These are phyloP conservation scores for Drosophila hydei DNA, from an alignment of 1,140 invertebrate genomes.

Conservation along the genomic window DNA sequence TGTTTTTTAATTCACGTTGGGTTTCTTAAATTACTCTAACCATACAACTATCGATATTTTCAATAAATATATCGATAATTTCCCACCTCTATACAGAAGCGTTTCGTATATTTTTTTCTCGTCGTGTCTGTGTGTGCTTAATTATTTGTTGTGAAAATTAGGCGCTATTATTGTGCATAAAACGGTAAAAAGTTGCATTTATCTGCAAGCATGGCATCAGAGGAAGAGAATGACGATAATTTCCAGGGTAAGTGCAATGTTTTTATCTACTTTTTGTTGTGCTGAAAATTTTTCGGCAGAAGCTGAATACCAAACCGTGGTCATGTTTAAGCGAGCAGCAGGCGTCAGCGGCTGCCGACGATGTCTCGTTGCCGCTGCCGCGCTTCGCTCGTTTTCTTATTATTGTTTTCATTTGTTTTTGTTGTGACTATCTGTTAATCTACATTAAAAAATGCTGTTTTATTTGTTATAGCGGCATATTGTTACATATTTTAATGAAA, in stretches of 20 bases:
- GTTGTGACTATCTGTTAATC: conserved; percentile 17
- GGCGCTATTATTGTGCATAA: conserved; percentile 71
- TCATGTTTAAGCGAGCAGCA: conserved; percentile 71
- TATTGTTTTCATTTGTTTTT: conserved; percentile 54
- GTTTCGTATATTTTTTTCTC: conserved; percentile 72
- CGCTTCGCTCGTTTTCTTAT: conserved; percentile 27
- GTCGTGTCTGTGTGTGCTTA: conserved; percentile 79
- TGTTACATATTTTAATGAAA: conserved; percentile 46
- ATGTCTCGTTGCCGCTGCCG: conserved; percentile 41
- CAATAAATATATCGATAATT: conserved; percentile 16
- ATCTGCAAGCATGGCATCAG: conserved; percentile 78
- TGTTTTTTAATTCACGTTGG: background rate
- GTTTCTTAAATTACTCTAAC: background rate
- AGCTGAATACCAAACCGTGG: conserved; percentile 66
- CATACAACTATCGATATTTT: background rate
- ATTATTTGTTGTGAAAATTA: conserved; percentile 80
- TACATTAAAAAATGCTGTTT: background rate
- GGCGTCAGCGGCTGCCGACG: conserved; percentile 66
- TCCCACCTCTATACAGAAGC: conserved; percentile 27
- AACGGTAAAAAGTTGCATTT: conserved; percentile 58
- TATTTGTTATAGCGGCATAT: background rate
- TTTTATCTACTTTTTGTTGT: conserved; percentile 42
- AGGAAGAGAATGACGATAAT: conserved; percentile 83
- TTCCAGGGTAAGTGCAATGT: conserved; percentile 75
- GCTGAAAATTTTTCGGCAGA: conserved; percentile 65